Conservation (phyloP, 2,113 vertebrate genomes). For the Fregetta grallaria region DNA sequence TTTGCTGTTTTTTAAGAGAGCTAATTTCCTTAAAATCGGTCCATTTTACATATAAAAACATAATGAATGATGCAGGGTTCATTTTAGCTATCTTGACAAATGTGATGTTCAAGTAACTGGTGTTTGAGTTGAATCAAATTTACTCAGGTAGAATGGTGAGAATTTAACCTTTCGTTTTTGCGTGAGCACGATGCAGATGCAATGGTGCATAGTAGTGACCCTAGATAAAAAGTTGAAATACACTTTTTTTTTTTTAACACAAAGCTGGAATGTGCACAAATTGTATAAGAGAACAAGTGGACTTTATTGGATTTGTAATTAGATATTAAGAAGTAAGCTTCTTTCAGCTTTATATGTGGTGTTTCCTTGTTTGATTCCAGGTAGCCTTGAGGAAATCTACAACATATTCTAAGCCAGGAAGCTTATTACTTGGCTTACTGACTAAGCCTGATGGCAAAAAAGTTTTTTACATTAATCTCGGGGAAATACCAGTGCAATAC, state of each 20-base stretch:
- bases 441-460: neutral
- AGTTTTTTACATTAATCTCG: neutral
- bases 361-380: neutral
- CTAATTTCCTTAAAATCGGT: neutral
- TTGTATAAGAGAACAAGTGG: neutral
- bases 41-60: neutral
- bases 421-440: neutral
- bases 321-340: neutral
- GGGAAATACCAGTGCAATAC: slow-evolving; percentile 11
- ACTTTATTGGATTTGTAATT: neutral
- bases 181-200: neutral
- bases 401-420: neutral
- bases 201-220: neutral
- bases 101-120: neutral
- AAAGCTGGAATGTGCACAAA: neutral
- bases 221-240: neutral
- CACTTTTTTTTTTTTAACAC: neutral
- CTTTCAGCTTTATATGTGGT: neutral
- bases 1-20: neutral
- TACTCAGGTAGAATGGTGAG: neutral
- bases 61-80: neutral
- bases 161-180: neutral
- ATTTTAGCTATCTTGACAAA: neutral
- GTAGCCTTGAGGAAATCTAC: neutral
- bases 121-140: neutral